Evolutionary conservation across 30 jellyfish, hydroid and myxozoan genomes (phyloP).

Genomic region (Calvadosia cruxmelitensis): DNA sequence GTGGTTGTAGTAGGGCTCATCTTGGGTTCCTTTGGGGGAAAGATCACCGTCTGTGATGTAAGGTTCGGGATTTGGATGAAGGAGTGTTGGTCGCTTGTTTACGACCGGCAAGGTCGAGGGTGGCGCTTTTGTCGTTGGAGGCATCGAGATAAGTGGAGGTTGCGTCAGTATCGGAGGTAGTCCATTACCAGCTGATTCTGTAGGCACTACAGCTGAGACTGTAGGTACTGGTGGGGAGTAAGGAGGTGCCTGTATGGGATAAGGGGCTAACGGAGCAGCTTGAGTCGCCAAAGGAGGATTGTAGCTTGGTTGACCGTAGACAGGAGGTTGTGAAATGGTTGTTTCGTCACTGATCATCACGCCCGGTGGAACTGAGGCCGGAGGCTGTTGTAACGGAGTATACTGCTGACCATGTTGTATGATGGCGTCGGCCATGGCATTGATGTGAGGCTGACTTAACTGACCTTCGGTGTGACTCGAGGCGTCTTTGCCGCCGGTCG

Average conservation of each 20-base stretch:
- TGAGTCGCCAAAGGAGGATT: not conserved
- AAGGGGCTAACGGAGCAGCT: not conserved
- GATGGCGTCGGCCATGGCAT: conserved; percentile 51
- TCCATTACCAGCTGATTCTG: not conserved
- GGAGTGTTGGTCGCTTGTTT: not conserved
- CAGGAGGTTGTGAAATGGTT: not conserved
- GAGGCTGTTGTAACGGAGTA: not conserved
- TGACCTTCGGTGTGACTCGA: conserved; percentile 61
- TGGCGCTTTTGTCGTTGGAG: not conserved
- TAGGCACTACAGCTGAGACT: no score
- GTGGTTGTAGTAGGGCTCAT: not conserved
- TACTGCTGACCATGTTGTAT: conserved; percentile 16
- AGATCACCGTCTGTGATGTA: not conserved
- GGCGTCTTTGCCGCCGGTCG: conserved; percentile 19
- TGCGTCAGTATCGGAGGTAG: not conserved
- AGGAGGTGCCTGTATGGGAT: not conserved
- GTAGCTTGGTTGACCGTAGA: not conserved
- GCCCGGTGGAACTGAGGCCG: not conserved
- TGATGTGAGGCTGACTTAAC: conserved; percentile 31
- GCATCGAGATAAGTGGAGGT: not conserved
- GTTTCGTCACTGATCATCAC: conserved; percentile 1
- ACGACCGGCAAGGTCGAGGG: not conserved
- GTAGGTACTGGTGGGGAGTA: not conserved
- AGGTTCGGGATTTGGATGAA: not conserved
- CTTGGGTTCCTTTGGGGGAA: not conserved